Conservation (phyloP, 2,113 vertebrate species). For the Pygoscelis antarcticus region DNA sequence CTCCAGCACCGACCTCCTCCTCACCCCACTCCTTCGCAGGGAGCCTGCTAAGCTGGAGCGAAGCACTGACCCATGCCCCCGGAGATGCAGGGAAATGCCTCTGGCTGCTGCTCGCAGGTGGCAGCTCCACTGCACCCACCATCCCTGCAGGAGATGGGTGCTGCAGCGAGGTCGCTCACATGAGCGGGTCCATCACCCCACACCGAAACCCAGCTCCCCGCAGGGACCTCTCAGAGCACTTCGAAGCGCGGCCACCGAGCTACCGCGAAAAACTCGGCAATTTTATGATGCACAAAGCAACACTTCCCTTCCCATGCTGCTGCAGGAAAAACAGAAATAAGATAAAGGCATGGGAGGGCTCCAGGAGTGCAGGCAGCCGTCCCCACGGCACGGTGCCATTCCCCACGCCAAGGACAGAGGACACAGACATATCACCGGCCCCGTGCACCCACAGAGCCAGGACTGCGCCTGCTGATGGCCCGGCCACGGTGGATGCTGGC, state of each 20-base stretch:
- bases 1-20: not conserved
- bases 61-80: not conserved
- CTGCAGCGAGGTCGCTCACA: not conserved
- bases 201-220: not conserved
- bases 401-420: not conserved
- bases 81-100: fast-evolving
- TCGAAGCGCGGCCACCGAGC: fast-evolving
- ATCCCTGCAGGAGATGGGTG: not conserved
- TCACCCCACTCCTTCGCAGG: fast-evolving
- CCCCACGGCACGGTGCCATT: not conserved
- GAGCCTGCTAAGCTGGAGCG: fast-evolving
- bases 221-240: not conserved
- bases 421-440: not conserved
- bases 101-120: not conserved
- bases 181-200: fast-evolving
- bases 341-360: not conserved
- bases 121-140: not conserved
- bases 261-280: not conserved
- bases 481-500: fast-evolving
- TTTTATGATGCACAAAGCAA: not conserved
- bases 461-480: not conserved
- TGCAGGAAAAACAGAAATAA: not conserved
- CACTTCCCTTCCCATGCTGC: not conserved
- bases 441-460: not conserved
- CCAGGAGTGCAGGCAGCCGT: fast-evolving